These are phyloP conservation scores for Lacerta bilineata DNA, from an alignment of 2,797 vertebrate genomes.

Conservation along the genomic window DNA sequence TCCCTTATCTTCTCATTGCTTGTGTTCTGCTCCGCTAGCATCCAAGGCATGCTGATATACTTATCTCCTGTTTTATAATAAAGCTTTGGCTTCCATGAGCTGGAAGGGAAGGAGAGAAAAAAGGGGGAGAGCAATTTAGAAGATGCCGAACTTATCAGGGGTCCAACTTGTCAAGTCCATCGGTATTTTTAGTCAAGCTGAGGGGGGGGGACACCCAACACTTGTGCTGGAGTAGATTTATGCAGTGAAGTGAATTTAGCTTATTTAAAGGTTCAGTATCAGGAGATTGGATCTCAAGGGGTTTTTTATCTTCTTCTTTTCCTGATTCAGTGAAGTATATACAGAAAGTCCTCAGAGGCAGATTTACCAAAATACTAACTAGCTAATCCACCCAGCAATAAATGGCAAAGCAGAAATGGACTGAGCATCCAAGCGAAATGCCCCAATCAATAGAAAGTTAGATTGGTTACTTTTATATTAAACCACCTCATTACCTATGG, in stretches of 20 bases:
- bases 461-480: neutral
- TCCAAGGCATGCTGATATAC: constrained; percentile 76
- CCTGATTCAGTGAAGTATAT: neutral
- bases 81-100: constrained; percentile 77
- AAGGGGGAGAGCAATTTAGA: constrained; percentile 58
- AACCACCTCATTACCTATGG: neutral
- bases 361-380: neutral
- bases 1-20: constrained; percentile 82
- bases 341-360: neutral
- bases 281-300: neutral
- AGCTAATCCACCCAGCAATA: neutral
- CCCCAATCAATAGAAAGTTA: neutral
- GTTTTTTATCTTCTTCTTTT: neutral
- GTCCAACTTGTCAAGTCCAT: constrained; percentile 44
- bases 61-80: constrained; percentile 84
- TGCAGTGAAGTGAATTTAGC: neutral
- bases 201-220: neutral
- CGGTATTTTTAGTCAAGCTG: constrained; percentile 36
- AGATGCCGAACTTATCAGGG: constrained; percentile 70
- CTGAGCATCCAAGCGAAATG: neutral
- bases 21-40: constrained; percentile 78
- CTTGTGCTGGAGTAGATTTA: constrained; percentile 25
- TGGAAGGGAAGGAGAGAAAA: constrained; percentile 59
- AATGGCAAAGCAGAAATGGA: neutral
- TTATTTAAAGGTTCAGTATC: neutral